Evolutionary conservation across 2,888 invertebrate genomes (phyloP).

Genomic region (Aplocera efformata): DNA sequence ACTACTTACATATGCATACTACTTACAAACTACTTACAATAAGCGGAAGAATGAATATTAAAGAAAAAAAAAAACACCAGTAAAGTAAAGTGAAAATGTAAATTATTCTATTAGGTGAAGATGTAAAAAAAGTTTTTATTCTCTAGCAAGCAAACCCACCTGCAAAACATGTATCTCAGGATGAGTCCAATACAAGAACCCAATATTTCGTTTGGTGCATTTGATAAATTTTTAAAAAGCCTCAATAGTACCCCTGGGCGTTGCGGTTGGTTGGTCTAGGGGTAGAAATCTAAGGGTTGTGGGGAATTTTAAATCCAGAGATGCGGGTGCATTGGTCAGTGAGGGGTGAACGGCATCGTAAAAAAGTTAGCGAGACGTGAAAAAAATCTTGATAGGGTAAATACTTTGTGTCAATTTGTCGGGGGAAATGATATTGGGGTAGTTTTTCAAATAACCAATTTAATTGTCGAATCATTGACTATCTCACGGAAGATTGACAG

Average conservation of each 20-base stretch:
- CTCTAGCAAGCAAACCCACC: constrained; percentile 1
- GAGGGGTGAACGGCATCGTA: constrained; percentile 16
- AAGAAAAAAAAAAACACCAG: too few species aligned
- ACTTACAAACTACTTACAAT: too few species aligned
- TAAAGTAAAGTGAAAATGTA: too few species aligned
- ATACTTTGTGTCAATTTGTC: constrained; percentile 16
- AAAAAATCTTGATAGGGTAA: constrained; percentile 20
- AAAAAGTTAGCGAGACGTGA: constrained; percentile 27
- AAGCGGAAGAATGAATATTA: too few species aligned
- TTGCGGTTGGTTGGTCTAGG: constrained; percentile 22
- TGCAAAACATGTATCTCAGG: constrained; percentile 4
- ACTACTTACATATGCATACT: too few species aligned
- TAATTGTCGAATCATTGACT: too few species aligned
- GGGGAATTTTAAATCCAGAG: constrained; percentile 18
- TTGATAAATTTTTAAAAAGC: constrained; percentile 69
- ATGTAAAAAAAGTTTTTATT: too few species aligned
- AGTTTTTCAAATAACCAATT: neutral
- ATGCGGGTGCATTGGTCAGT: constrained; percentile 19
- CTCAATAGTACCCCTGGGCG: constrained; percentile 54
- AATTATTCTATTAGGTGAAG: too few species aligned
- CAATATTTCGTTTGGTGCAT: constrained; percentile 44
- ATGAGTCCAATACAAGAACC: constrained; percentile 23
- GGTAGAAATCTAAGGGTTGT: constrained; percentile 18
- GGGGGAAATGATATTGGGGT: constrained; percentile 8
- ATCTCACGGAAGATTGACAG: too few species aligned